A percentile compares a stretch with the other conserved stretches of the same genome.
Conservation (phyloP, 2,113 vertebrate genomes). For the Eubucco bourcierii region DNA sequence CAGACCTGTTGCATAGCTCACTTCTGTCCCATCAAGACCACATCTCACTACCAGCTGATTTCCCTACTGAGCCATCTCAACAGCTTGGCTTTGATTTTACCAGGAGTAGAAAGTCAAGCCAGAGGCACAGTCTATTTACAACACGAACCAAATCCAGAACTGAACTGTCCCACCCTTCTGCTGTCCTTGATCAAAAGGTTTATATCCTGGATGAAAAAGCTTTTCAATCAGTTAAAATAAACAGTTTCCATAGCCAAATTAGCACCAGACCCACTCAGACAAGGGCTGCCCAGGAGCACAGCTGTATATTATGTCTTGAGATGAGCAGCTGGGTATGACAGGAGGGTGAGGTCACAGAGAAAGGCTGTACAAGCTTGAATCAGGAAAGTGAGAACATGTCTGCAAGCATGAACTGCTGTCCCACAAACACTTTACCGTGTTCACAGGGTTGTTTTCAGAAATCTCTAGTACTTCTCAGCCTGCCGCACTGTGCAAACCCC, state of each 20-base stretch:
- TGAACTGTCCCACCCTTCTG: neutral
- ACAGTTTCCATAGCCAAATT: neutral
- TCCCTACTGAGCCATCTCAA: neutral
- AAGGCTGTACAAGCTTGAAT: neutral
- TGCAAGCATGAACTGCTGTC: neutral
- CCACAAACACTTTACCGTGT: neutral
- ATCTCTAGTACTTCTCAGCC: neutral
- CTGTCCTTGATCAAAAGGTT: slow-evolving; percentile 7
- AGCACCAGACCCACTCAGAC: neutral
- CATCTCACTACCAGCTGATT: neutral
- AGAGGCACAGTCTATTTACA: neutral
- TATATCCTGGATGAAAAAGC: neutral
- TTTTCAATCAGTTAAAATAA: slow-evolving; percentile 26
- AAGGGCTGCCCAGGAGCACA: neutral
- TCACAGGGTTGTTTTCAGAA: neutral
- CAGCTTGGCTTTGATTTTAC: neutral
- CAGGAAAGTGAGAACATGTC: neutral
- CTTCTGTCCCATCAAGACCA: neutral
- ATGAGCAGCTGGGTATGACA: neutral
- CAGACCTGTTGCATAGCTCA: neutral
- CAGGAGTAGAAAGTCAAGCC: neutral
- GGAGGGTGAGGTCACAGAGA: neutral
- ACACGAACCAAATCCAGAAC: neutral
- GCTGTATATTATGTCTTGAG: fast-evolving
- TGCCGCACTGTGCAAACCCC: neutral